phyloP scores from a whole-genome alignment of 30 jellyfish, hydroid and myxozoan species.

The Pelagia noctiluca region DNA sequence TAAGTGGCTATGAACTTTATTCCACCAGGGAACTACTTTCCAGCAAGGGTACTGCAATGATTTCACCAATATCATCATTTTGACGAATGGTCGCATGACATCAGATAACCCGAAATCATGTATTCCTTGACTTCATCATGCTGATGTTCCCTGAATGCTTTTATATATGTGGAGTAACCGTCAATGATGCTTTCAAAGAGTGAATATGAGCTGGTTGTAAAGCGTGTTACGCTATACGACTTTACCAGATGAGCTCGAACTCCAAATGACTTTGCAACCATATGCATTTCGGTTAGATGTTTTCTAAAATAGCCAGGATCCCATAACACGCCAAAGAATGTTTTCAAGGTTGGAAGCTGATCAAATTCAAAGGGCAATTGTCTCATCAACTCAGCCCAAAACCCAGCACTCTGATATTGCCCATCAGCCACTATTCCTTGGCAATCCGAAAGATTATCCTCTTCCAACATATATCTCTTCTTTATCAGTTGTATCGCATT shows the following conservation, averaged over 20 bases:
- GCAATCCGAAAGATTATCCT: constrained; percentile 12
- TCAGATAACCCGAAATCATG: constrained; percentile 15
- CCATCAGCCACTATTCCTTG: constrained; percentile 43
- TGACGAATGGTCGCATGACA: constrained; percentile 22
- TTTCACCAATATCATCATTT: neutral
- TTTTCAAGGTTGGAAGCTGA: constrained; percentile 25
- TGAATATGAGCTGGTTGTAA: constrained; percentile 12
- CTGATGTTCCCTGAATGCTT: no score
- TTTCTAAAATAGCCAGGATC: constrained; percentile 40
- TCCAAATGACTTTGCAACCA: constrained; percentile 37
- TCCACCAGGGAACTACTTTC: constrained; percentile 21
- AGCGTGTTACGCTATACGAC: constrained; percentile 24
- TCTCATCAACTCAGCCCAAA: constrained; percentile 31
- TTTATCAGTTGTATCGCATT: constrained; percentile 5
- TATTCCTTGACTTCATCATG: constrained; percentile 14
- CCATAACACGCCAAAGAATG: constrained; percentile 24
- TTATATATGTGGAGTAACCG: no score
- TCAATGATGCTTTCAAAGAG: no score
- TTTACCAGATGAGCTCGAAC: constrained; percentile 42
- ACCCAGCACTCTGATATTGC: constrained; percentile 50
- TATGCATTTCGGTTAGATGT: constrained; percentile 15
- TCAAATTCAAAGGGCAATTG: constrained; percentile 33
- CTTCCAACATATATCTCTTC: constrained; percentile 8
- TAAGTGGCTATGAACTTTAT: constrained; percentile 2
- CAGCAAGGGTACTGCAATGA: constrained; percentile 13